phyloP scores from a whole-genome alignment of 2,888 invertebrate species.

The Chymomyza amoena region DNA sequence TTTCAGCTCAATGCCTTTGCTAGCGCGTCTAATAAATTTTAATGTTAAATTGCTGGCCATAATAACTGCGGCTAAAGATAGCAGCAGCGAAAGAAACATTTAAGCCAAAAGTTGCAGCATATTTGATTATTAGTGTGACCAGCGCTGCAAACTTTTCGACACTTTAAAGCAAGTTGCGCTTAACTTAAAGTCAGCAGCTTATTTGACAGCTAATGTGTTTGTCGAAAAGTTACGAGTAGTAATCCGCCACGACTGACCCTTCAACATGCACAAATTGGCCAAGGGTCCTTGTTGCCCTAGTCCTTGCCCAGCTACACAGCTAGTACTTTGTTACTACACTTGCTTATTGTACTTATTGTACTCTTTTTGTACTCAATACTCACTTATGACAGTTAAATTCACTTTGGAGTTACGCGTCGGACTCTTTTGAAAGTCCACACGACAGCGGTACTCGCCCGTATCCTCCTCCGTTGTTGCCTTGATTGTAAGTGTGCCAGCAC shows the following conservation, averaged over 20 bases:
- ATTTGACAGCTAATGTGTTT: constrained; percentile 71
- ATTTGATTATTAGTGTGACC: no score
- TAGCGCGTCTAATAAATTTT: constrained; percentile 61
- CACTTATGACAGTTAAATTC: constrained; percentile 93
- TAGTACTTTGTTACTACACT: not conserved
- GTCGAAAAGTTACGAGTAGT: constrained; percentile 49
- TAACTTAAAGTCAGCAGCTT: constrained; percentile 57
- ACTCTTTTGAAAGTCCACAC: constrained; percentile 93
- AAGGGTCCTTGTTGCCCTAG: constrained; percentile 6
- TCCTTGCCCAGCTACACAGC: no score
- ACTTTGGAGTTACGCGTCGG: constrained; percentile 92
- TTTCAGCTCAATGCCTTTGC: constrained; percentile 60
- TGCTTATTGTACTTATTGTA: not conserved
- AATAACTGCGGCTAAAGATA: not conserved
- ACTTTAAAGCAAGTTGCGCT: constrained; percentile 57
- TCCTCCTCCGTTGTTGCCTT: constrained; percentile 87
- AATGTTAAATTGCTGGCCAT: constrained; percentile 57
- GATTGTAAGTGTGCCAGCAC: constrained; percentile 87
- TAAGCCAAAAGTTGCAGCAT: no score
- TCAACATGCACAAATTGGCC: constrained; percentile 9
- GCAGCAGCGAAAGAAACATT: constrained; percentile 1
- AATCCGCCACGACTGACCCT: constrained; percentile 2
- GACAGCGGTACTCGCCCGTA: constrained; percentile 90
- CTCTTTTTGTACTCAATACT: constrained; percentile 78
- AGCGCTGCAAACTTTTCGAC: constrained; percentile 4